A percentile compares a stretch with the other conserved stretches of the same genome.
Evolutionary conservation across 2,113 vertebrate species (phyloP).

Genomic region (Pristiophorus japonicus): DNA sequence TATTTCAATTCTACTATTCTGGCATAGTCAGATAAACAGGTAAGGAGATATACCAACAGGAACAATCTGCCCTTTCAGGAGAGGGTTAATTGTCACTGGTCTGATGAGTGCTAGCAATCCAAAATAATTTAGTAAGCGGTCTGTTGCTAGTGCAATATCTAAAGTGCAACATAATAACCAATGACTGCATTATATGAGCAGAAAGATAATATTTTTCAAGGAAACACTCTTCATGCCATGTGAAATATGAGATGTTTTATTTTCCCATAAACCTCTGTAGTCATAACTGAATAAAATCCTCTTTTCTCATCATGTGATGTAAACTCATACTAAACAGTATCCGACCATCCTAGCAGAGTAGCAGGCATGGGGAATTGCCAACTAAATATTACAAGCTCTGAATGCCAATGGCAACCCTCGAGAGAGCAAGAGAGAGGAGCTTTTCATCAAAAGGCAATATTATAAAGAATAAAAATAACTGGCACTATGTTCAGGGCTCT

Average conservation of each 20-base stretch:
- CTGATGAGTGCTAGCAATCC: not conserved
- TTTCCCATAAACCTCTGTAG: not conserved
- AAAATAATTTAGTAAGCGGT: not conserved
- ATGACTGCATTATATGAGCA: no score
- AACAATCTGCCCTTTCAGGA: not conserved
- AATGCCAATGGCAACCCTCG: not conserved
- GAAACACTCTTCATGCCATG: not conserved
- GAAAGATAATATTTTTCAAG: not conserved
- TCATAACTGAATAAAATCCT: slow-evolving; percentile 1
- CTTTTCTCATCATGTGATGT: not conserved
- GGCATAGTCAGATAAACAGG: not conserved
- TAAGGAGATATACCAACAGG: not conserved
- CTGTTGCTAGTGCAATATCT: not conserved
- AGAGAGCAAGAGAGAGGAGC: not conserved
- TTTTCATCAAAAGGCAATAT: slow-evolving; percentile 10
- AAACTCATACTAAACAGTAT: not conserved
- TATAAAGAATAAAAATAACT: not conserved
- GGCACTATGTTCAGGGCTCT: not conserved
- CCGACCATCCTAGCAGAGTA: not conserved
- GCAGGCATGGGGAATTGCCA: not conserved
- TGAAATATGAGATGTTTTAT: not conserved
- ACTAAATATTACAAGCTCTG: not conserved
- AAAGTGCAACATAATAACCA: not conserved
- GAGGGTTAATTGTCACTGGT: not conserved
- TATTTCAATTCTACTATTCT: not conserved